Base-by-base conservation (phyloP, 1,140 invertebrate genomes). In the Gonatopus flavifemur region DNA sequence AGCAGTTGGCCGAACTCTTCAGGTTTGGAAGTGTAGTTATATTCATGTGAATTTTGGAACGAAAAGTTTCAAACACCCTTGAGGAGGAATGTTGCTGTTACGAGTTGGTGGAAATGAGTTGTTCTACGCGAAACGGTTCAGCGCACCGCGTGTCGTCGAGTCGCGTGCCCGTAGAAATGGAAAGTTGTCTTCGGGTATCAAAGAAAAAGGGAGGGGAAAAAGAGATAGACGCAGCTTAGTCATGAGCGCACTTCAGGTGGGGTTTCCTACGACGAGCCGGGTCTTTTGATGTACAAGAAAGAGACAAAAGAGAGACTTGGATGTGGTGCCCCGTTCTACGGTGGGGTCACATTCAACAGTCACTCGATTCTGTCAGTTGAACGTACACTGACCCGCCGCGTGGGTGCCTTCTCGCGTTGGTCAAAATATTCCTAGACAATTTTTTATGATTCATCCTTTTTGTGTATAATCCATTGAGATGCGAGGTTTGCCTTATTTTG, bases 121-220 rank as follows among this genome's bases (percentile, higher is more conserved):
- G n/a, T n/a, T n/a, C n/a, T n/a, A n/a, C n/a, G n/a, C n/a, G n/a
- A n/a, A n/a, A n/a, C n/a, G n/a, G n/a, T n/a, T n/a, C n/a, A n/a
- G n/a, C n/a, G n/a, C n/a, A n/a, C n/a, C 19, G 37, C n/a, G 10
- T 19, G 7, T 21, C n/a, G 19, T 39, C n/a, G n/a, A 18, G 40
- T 63, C 55, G 57, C 54, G 54, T 64, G 57, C 52, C 20, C 43
- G 39, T 57, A 59, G 66, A 72, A 72, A 72, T 67, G 56, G 67
- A 72, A 72, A 72, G 69, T 69, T 55, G 58, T 70, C 59, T 67
- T 67, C 57, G n/a, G n/a, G n/a, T n/a, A n/a, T n/a, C n/a, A n/a
- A n/a, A n/a, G n/a, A n/a, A n/a, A n/a, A n/a, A n/a, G n/a, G n/a
- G n/a, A n/a, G n/a, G n/a, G n/a, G n/a, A n/a, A n/a, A n/a, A n/a